These are phyloP conservation scores for Piaya cayana DNA, from an alignment of 2,113 vertebrate species.

Conservation along the genomic window DNA sequence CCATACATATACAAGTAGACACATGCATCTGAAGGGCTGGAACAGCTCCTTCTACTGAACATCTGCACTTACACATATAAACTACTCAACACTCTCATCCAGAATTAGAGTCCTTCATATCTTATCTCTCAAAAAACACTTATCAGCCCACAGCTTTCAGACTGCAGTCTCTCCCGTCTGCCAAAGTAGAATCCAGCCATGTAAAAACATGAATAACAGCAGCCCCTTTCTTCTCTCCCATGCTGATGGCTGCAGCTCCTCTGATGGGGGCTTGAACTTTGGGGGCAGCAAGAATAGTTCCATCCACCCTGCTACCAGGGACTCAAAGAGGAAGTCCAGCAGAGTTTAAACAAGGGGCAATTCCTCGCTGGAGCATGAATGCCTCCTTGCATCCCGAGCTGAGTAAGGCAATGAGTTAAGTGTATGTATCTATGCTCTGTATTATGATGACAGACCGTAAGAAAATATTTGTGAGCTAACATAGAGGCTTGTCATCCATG, in stretches of 20 bases:
- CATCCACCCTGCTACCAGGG: neutral
- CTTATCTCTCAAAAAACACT: slow-evolving; percentile 69
- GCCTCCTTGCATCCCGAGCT: neutral
- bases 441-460: neutral
- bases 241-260: slow-evolving; percentile 29
- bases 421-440: neutral
- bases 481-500: rapidly evolving
- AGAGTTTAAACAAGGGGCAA: neutral
- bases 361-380: neutral
- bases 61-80: slow-evolving; percentile 60
- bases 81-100: slow-evolving; percentile 60
- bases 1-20: slow-evolving; percentile 17
- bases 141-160: slow-evolving; percentile 63
- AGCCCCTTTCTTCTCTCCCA: slow-evolving; percentile 43
- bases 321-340: neutral
- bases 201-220: slow-evolving; percentile 44
- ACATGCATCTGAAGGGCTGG: slow-evolving; percentile 28
- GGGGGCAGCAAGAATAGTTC: neutral
- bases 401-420: neutral
- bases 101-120: slow-evolving; percentile 64
- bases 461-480: neutral
- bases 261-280: slow-evolving; percentile 25
- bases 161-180: slow-evolving; percentile 63
- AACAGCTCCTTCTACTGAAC: slow-evolving; percentile 59
- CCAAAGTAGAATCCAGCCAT: slow-evolving; percentile 65